These are phyloP conservation scores for Crematogaster levior DNA, from an alignment of 2,888 invertebrate genomes.

Conservation along the genomic window DNA sequence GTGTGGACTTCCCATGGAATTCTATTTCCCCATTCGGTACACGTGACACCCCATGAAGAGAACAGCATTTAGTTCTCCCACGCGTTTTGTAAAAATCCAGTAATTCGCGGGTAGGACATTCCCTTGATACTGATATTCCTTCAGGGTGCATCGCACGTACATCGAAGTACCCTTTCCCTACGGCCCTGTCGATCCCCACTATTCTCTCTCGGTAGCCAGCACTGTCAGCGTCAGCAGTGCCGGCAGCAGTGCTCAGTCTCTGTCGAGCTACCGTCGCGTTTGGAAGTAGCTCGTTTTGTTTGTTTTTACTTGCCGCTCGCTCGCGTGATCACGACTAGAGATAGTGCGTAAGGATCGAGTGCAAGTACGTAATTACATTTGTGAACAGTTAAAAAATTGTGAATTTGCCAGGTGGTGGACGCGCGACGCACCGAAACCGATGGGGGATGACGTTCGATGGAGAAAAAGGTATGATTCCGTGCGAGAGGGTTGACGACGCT, in stretches of 20 bases:
- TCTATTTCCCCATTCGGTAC: conserved; percentile 1
- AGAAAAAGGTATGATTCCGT: conserved; percentile 71
- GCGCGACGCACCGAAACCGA: conserved; percentile 53
- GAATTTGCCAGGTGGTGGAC: neutral
- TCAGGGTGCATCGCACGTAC: conserved; percentile 42
- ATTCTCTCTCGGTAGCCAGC: conserved; percentile 49
- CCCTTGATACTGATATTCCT: conserved; percentile 63
- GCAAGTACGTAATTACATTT: neutral
- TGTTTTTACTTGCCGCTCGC: conserved; percentile 4
- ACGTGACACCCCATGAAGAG: neutral
- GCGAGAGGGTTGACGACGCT: neutral
- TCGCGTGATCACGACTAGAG: neutral
- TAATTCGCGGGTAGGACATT: conserved; percentile 48
- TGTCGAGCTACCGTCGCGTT: conserved; percentile 67
- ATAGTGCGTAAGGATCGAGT: neutral
- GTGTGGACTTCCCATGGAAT: neutral
- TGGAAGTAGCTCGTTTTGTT: neutral
- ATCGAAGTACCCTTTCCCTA: conserved; percentile 56
- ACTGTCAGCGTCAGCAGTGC: too few relatives aligned
- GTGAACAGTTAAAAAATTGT: conserved; percentile 31
- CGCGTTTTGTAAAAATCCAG: conserved; percentile 45
- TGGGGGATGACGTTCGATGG: conserved; percentile 81
- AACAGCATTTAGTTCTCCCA: neutral
- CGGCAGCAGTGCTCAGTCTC: conserved; percentile 74
- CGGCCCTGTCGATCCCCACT: conserved; percentile 70